Base-by-base conservation (phyloP, 2,113 vertebrate genomes). In the Hucho hucho region DNA sequence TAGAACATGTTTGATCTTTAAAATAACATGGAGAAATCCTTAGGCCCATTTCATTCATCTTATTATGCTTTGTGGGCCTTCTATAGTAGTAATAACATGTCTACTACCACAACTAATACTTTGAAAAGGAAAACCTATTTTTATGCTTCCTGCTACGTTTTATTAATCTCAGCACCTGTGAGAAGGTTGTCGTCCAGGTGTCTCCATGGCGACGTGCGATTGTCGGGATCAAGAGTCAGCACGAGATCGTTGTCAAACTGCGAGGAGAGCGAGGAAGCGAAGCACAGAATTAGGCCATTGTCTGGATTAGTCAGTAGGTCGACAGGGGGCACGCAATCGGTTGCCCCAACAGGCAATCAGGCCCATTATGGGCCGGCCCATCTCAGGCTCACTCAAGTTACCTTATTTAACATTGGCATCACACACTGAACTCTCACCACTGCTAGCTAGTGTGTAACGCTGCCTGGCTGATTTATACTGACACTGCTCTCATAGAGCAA, bases 221-320 rank as follows among this genome's bases (percentile, higher is more conserved):
- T 91, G 67, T 93, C 93, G 14, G 92, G 92, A 68, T 95, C 93
- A 53, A 95, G 94, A 43, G 91, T 94, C 79, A 95, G 79, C 47
- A 94, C 92, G 22, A 96, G 92, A 79, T 93, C 86, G 24, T 89
- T 89, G 81, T 93, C 92, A 5, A 95, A 92, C 95, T 97, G 88
- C 1, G 22, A 70, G 64, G 26, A 56, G 24, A 6, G 5, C 28
- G 2, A 28, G 25, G 9, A 11, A 13, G 58, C 3, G 32, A 6
- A 65, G 0, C 64, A 13, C 7, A 13, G 1, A 65, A 79, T 37
- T 18, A 63, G 28, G 73, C n/a, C 20, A 70, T 4, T 3, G 49
- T 4, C n/a, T 11, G 53, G 22, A 47, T 68, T 5, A 63, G 69
- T 32, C 26, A 58, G 49, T 22, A 4, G 25, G 49, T 63, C 58